Base-by-base conservation (phyloP, 2,888 invertebrate genomes). In the Conops quadrifasciatus region DNA sequence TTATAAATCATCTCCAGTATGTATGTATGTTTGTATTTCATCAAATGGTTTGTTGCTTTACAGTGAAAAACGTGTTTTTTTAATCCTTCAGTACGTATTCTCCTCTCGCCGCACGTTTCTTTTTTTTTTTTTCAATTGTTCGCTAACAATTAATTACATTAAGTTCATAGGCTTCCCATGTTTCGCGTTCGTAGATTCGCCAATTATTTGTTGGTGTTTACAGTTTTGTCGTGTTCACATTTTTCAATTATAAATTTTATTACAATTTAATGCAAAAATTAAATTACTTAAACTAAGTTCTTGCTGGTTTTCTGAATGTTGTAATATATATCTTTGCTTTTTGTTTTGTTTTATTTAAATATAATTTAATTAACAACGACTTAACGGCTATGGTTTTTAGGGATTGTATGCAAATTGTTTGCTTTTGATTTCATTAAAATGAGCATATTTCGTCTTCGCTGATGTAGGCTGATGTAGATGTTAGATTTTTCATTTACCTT, bases 331-430 rank as follows among this genome's bases (percentile, higher is more conserved):
- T 36, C 36, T 36, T 36, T 36, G 36, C 36, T 49, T 66, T 47
- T 72, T 24, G 47, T 75, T 77, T 74, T 74, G 51, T 75, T 76
- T 75, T 79, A 77, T 80, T 80, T 78, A 80, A 78, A 78, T 80
- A 80, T 79, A 80, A 80, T 79, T 80, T 79, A 80, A 79, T 80
- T 80, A 80, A 80, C 80, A 80, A 80, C 79, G 78, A 79, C 77
- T 78, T 79, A 79, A 77, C 66, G 75, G 74, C 76, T 75, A 75
- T 76, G 72, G 72, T 75, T 77, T 77, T 76, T 75, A 70, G 72
- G 76, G 78, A 78, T 79, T 80, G 77, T 77, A 77, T 77, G 80
- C 80, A 78, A 80, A 80, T 79, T 78, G 75, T 78, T 65, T 13
- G 60, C 53, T 67, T 71, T 67, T 45, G 19, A 59, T 73, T 70